A percentile compares a stretch with the other conserved stretches of the same genome.
phyloP scores from a whole-genome alignment of 2,113 vertebrate genomes.

The Etia nguti region DNA sequence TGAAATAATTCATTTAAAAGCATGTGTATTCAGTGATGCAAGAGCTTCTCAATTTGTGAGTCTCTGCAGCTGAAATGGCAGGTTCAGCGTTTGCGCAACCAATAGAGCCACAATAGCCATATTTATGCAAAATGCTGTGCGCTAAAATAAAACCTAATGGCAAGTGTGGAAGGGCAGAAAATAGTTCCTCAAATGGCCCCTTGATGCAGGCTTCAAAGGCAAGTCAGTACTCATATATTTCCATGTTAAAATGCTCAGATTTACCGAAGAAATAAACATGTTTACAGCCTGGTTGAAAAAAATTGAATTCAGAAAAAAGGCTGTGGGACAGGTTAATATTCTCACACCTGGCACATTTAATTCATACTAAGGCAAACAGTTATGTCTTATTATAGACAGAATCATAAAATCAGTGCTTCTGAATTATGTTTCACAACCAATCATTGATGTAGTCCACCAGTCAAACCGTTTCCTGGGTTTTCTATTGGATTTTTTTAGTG shows the following conservation, averaged over 20 bases:
- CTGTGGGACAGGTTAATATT: background rate
- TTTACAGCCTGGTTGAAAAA: background rate
- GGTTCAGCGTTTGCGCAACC: background rate
- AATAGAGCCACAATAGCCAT: background rate
- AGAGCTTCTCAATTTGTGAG: background rate
- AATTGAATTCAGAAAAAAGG: background rate
- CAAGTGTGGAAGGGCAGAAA: background rate
- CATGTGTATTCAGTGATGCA: background rate
- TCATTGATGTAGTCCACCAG: background rate
- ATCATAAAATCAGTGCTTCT: background rate
- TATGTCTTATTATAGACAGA: background rate
- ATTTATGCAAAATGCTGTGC: background rate
- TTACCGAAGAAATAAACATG: background rate
- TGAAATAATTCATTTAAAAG: background rate
- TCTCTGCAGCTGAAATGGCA: background rate
- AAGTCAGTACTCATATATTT: background rate
- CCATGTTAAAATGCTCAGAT: background rate
- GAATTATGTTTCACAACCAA: background rate
- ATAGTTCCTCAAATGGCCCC: background rate
- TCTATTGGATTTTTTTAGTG: background rate
- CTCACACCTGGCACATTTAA: background rate
- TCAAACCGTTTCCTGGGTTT: background rate
- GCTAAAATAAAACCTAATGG: background rate
- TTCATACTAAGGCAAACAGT: background rate
- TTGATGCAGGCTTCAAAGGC: background rate